Evolutionary conservation across 2,797 vertebrate species (phyloP).

Genomic region (Apogon talboti): DNA sequence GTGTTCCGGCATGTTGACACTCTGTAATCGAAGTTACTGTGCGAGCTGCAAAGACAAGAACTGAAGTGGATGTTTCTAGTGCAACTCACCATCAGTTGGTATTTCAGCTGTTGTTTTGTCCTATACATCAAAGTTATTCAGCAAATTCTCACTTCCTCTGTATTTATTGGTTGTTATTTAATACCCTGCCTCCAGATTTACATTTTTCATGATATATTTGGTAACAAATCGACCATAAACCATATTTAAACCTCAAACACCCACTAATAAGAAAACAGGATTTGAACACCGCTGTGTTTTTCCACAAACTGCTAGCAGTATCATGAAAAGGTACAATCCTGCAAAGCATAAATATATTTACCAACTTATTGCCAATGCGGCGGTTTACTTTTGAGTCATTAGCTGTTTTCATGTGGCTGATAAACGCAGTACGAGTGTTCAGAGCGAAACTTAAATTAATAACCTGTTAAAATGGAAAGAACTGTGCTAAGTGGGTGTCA

Average conservation of each 20-base stretch:
- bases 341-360: no score
- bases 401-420: not conserved
- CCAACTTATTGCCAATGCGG: no score
- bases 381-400: not conserved
- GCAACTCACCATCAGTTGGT: not conserved
- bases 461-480: no score
- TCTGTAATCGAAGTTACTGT: conserved; percentile 1
- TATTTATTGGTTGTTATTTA: not conserved
- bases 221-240: conserved; percentile 34
- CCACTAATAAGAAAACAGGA: no score
- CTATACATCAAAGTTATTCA: no score
- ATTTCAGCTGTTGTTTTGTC: not conserved
- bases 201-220: conserved; percentile 6
- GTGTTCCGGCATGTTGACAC: not conserved
- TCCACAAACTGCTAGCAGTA: no score
- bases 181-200: conserved; percentile 2
- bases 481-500: no score
- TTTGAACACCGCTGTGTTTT: no score
- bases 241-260: no score
- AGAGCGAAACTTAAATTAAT: not conserved
- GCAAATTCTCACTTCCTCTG: no score
- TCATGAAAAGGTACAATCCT: no score
- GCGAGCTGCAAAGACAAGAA: not conserved
- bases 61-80: not conserved
- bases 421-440: not conserved